Evolutionary conservation across 1,140 invertebrate species (phyloP), one percentile per base, ranked within the genome.

Genomic region (Atopsyche davidsoni): DNA sequence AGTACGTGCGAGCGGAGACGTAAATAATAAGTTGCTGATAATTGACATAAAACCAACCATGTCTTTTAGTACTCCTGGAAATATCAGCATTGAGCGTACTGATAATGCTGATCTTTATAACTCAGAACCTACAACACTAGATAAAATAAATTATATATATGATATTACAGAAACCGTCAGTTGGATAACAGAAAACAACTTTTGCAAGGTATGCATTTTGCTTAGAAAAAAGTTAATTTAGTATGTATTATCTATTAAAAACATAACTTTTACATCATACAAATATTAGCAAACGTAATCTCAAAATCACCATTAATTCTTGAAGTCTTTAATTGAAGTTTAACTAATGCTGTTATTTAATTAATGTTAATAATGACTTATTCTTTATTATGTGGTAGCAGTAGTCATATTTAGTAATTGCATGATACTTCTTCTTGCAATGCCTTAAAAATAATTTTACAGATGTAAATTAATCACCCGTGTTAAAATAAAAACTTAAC

Each of bases 121-220:
- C 13, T 11, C 13, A 9, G 6, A n/a, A 13, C 31, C 13, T 16
- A 35, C n/a, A n/a, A 11, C 28, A n/a, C 11, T 11, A 11, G n/a
- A 43, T 16, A 28, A 17, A 6, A 2, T 51, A 7, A 42, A 51
- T n/a, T 24, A 51, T 16, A 4, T 24, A 25, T 55, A 42, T 28
- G 53, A 55, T 21, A 42, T 51, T 13, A 14, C 16, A 21, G 43
- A 39, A 35, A 55, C 53, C 9, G 19, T 34, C 13, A 24, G 46
- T 25, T 55, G 53, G 53, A 51, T 55, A 21, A 38, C 23, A 4
- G 17, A 9, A 11, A 55, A 55, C 22, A 46, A 43, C 16, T 55
- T 25, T 39, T 13, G 47, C 23, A 51, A 39, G 32, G 39, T 55
- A 14, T 3, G 43, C 11, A n/a, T n/a, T n/a, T n/a, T n/a, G n/a